Conservation (phyloP, 2,797 vertebrate genomes). For the Pygocentrus nattereri region DNA sequence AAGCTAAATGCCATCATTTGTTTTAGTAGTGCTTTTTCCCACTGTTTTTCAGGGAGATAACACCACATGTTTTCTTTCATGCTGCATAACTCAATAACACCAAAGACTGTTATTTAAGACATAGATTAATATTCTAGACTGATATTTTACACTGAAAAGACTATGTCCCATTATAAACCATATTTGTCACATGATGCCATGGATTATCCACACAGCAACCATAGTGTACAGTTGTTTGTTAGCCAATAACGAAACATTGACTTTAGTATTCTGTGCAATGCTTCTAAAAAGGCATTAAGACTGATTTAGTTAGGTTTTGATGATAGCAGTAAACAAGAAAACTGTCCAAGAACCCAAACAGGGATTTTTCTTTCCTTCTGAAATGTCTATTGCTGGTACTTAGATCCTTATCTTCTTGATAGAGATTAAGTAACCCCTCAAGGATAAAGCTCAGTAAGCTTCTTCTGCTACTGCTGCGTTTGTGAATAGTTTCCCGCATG, state of each 20-base stretch:
- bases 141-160: neutral
- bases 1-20: constrained; percentile 6
- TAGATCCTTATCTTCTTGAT: constrained; percentile 13
- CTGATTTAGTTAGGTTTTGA: neutral
- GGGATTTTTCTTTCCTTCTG: neutral
- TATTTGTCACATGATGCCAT: neutral
- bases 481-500: neutral
- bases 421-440: constrained; percentile 18
- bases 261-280: neutral
- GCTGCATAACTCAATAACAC: neutral
- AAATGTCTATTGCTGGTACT: neutral
- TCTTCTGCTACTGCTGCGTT: constrained; percentile 9
- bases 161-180: neutral
- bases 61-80: neutral
- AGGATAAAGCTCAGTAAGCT: constrained; percentile 12
- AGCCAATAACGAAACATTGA: neutral
- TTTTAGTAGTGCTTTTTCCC: neutral
- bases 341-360: neutral
- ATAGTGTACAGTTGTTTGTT: neutral
- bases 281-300: neutral
- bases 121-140: neutral
- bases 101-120: neutral
- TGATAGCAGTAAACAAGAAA: neutral
- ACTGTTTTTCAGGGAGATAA: neutral
- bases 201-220: neutral